Evolutionary conservation across 2,888 invertebrate genomes (phyloP), one percentile per base, ranked within the genome.

Genomic region (Helleia helle): DNA sequence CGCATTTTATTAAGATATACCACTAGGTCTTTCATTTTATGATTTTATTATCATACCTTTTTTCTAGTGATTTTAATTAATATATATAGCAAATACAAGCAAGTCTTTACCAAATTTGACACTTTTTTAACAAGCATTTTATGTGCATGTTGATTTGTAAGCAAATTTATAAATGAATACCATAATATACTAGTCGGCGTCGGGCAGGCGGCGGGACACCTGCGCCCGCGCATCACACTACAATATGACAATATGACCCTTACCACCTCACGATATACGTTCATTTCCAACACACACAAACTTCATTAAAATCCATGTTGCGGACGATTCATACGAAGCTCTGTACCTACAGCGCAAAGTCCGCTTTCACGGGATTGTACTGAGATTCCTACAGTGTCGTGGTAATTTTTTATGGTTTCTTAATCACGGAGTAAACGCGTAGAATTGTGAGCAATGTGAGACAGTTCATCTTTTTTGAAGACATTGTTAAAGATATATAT

Each of bases 161-260:
- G 77, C 72, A 81, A 80, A 80, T 81, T 80, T 80, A 80, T 80
- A 83, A 77, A 81, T 61, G 76, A 76, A 79, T 77, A 73, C 75
- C 72, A 74, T 79, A n/a, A n/a, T n/a, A 77, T 71, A 71, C 76
- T 74, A 75, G 79, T 71, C 65, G 81, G 83, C 81, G 83, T 74
- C 83, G 73, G 68, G 65, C 69, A 69, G 83, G 71, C 83, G 83
- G 74, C 63, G 64, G 81, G 64, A 80, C 83, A 83, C 83, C 83
- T 83, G 83, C 83, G 80, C 55, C 55, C 53, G 67, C 70, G 68
- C 81, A 81, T 81, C 83, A n/a, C n/a, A n/a, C n/a, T n/a, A n/a
- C n/a, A n/a, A n/a, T n/a, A n/a, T n/a, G n/a, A n/a, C n/a, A n/a
- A n/a, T n/a, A n/a, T n/a, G n/a, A n/a, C n/a, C n/a, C n/a, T n/a